Conservation (phyloP, 2,888 invertebrate genomes). For the Metellina segmentata region DNA sequence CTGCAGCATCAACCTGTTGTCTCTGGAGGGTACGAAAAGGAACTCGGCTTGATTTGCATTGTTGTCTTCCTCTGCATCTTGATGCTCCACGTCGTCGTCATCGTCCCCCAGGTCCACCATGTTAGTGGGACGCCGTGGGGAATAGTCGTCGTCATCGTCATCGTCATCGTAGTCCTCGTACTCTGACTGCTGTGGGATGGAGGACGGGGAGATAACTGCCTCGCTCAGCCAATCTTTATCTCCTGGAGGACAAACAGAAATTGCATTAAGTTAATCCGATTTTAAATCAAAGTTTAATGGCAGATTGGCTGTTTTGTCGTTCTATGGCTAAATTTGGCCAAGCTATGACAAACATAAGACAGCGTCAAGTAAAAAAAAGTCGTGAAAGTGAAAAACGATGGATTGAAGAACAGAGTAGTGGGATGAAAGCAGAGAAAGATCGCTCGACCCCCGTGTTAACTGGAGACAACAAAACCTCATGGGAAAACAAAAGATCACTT, state of each 20-base stretch:
- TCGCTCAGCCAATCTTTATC: constrained; percentile 60
- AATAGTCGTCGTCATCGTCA: constrained; percentile 40
- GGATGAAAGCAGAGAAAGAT: too few species aligned
- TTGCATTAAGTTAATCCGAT: neutral
- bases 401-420: too few species aligned
- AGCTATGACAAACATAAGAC: neutral
- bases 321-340: too few species aligned
- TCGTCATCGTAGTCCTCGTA: constrained; percentile 56
- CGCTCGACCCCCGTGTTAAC: too few species aligned
- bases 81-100: constrained; percentile 45
- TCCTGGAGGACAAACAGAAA: neutral
- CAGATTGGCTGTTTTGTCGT: neutral
- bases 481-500: too few species aligned
- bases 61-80: constrained; percentile 18
- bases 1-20: constrained; percentile 57
- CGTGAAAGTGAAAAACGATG: too few species aligned
- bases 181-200: constrained; percentile 1
- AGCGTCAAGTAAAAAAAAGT: neutral
- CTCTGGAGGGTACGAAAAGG: constrained; percentile 56
- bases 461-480: too few species aligned
- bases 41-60: constrained; percentile 57
- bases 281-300: neutral
- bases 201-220: constrained; percentile 23
- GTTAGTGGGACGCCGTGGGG: neutral
- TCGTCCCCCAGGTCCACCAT: neutral